Evolutionary conservation across 1,140 invertebrate genomes (phyloP).

Genomic region (Cephus cinctus): DNA sequence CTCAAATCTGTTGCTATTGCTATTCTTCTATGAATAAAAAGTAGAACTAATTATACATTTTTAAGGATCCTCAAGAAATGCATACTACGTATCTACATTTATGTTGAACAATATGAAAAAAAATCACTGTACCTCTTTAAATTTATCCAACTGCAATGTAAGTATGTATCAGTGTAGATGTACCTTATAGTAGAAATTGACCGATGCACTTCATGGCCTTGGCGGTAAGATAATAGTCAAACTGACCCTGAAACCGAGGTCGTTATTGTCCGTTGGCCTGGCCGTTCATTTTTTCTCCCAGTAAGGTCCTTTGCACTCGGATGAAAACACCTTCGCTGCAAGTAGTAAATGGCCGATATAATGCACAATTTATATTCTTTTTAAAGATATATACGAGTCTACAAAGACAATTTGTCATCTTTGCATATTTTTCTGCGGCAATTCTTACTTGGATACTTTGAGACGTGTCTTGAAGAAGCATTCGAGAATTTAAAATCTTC

Average conservation of each 20-base stretch:
- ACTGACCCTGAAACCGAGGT: conserved; percentile 38
- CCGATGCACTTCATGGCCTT: conserved; percentile 5
- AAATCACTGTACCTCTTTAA: too few relatives aligned
- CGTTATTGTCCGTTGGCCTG: conserved; percentile 29
- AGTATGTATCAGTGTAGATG: too few relatives aligned
- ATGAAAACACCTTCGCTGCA: not conserved
- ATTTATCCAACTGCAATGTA: too few relatives aligned
- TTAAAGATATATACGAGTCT: not conserved
- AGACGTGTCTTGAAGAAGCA: conserved; percentile 1
- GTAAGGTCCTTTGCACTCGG: conserved; percentile 6
- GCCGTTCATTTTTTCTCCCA: conserved; percentile 22
- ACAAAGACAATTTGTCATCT: not conserved
- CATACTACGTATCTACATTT: too few relatives aligned
- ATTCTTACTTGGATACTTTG: not conserved
- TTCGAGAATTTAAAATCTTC: too few relatives aligned
- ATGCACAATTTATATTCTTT: not conserved
- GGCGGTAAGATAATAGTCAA: conserved; percentile 32
- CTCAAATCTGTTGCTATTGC: too few relatives aligned
- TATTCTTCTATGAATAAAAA: too few relatives aligned
- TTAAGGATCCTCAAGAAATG: too few relatives aligned
- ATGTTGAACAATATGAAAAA: too few relatives aligned
- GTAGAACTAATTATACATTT: too few relatives aligned
- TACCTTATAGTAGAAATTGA: conserved; percentile 1
- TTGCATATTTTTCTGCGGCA: conserved; percentile 4
- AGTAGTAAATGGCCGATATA: not conserved